phyloP scores from a whole-genome alignment of 2,797 vertebrate species.

The Schizopygopsis pylzovi region DNA sequence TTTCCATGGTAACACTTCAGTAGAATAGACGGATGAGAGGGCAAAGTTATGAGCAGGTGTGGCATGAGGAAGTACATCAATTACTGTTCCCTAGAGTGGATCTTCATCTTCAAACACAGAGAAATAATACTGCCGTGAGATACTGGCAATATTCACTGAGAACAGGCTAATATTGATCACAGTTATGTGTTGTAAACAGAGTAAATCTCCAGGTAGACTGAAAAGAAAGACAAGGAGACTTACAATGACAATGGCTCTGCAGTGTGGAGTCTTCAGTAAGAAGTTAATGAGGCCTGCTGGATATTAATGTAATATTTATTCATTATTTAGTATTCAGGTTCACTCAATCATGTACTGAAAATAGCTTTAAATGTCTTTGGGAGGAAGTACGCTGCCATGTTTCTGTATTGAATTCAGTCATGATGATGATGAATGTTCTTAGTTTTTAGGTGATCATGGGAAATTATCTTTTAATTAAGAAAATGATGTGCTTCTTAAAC shows the following conservation, averaged over 20 bases:
- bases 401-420: constrained; percentile 8
- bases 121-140: constrained; percentile 12
- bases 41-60: constrained; percentile 70
- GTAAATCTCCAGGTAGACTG: constrained; percentile 19
- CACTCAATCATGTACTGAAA: constrained; percentile 3
- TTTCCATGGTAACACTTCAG: constrained; percentile 76
- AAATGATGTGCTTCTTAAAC: constrained; percentile 5
- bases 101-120: constrained; percentile 27
- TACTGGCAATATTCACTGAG: constrained; percentile 12
- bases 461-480: neutral
- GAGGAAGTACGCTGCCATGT: neutral
- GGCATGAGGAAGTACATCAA: constrained; percentile 60
- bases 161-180: constrained; percentile 31
- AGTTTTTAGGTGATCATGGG: neutral
- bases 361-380: neutral
- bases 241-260: neutral
- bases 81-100: constrained; percentile 26
- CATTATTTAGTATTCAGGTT: constrained; percentile 16
- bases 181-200: constrained; percentile 13
- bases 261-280: constrained; percentile 3
- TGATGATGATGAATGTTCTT: neutral
- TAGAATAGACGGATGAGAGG: constrained; percentile 56
- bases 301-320: neutral
- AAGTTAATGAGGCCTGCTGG: constrained; percentile 9
- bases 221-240: constrained; percentile 2